A percentile compares a stretch with the other conserved stretches of the same genome.
Evolutionary conservation across 2,113 vertebrate species (phyloP).

Genomic region (Carassius carassius): DNA sequence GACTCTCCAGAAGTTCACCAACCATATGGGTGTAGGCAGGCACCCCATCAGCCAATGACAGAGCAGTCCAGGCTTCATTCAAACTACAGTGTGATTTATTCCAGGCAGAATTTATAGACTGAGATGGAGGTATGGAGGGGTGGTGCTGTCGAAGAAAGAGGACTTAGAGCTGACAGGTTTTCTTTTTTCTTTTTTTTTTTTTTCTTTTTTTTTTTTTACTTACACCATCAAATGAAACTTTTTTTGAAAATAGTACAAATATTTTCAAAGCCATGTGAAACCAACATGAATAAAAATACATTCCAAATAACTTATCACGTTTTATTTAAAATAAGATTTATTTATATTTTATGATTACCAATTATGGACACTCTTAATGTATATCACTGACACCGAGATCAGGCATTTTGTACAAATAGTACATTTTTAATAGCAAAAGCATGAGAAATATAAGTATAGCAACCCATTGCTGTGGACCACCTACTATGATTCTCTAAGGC

Average conservation of each 20-base stretch:
- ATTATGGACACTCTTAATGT: not conserved
- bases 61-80: not conserved
- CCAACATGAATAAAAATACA: not conserved
- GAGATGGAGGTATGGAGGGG: not conserved
- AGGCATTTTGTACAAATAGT: too few relatives aligned
- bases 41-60: conserved; percentile 44
- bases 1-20: conserved; percentile 43
- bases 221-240: not conserved
- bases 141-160: not conserved
- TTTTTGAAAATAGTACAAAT: not conserved
- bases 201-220: not conserved
- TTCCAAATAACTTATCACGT: not conserved
- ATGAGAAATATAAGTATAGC: not conserved
- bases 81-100: conserved; percentile 25
- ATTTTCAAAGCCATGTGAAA: not conserved
- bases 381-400: not conserved
- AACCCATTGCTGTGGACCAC: not conserved
- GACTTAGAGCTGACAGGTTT: not conserved
- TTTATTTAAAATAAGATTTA: not conserved
- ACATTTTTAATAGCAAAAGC: too few relatives aligned
- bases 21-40: conserved; percentile 49
- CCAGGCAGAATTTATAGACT: not conserved
- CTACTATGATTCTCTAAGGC: not conserved
- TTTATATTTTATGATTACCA: not conserved
- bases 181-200: not conserved